These are phyloP conservation scores for Gambusia affinis DNA, from an alignment of 2,113 vertebrate species.

Conservation along the genomic window DNA sequence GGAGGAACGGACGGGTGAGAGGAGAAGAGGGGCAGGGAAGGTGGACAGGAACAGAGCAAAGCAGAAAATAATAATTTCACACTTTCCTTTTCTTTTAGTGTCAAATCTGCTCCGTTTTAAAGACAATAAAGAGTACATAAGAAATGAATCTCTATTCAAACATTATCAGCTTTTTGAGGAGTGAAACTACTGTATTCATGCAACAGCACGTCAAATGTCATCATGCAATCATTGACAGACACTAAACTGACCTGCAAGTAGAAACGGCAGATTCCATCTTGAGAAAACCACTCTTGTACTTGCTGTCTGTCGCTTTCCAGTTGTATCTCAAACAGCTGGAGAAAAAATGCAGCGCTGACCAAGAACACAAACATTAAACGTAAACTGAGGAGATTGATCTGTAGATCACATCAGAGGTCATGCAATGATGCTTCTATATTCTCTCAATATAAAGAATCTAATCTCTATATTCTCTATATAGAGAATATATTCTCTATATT, in stretches of 20 bases:
- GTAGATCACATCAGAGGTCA: too few relatives aligned
- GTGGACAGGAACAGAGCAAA: slow-evolving; percentile 37
- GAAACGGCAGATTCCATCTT: slow-evolving; percentile 48
- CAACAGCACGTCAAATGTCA: slow-evolving; percentile 51
- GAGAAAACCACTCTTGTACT: slow-evolving; percentile 40
- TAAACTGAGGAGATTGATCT: slow-evolving; percentile 2
- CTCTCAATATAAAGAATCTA: too few relatives aligned
- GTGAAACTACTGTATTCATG: slow-evolving; percentile 44
- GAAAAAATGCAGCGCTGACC: slow-evolving; percentile 19
- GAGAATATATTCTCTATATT: too few relatives aligned
- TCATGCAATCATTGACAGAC: slow-evolving; percentile 52
- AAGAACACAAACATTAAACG: slow-evolving; percentile 24
- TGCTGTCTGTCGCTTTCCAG: slow-evolving; percentile 21
- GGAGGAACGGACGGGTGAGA: slow-evolving; percentile 58
- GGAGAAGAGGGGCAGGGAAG: slow-evolving; percentile 49
- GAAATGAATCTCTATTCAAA: slow-evolving; percentile 52
- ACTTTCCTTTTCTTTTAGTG: neutral
- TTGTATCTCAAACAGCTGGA: slow-evolving; percentile 28
- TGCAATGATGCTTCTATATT: neutral
- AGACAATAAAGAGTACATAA: slow-evolving; percentile 3
- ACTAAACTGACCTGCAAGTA: slow-evolving; percentile 38
- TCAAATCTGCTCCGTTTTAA: neutral
- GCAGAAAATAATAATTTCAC: neutral
- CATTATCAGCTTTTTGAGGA: slow-evolving; percentile 43
- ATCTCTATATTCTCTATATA: too few relatives aligned